Base-by-base conservation (phyloP, 2,888 invertebrate genomes). In the Criorhina ranunculi region DNA sequence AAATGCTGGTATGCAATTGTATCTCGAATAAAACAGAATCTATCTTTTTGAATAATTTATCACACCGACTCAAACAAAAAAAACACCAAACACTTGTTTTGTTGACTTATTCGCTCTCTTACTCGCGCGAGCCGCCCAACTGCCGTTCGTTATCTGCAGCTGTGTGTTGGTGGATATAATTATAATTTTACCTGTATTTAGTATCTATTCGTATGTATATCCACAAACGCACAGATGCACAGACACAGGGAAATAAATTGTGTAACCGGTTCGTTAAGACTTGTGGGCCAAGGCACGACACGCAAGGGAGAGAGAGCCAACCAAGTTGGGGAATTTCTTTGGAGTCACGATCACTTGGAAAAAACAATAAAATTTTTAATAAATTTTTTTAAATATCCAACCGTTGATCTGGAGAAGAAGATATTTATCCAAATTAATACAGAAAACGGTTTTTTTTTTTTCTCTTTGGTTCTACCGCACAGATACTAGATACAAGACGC, bases 211-310 rank as follows among this genome's bases (percentile, higher is more conserved):
- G 24, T 24, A 24, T 4, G 24, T 42, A 72, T 67, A 80, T 60
- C 60, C 82, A 78, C 70, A 42, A 67, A 49, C 55, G n/a, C 55
- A 75, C 75, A 69, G 46, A 44, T 59, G 24, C 24, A 64, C 62
- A 64, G 35, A 70, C 24, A 67, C 78, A 78, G 46, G 6, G 4
- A 55, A n/a, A 53, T n/a, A 33, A 49, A 80, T 80, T 85, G 85
- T 85, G 80, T 70, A 85, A 80, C 80, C 75, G 80, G 85, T 85
- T 85, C 51, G 44, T 49, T 17, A n/a, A 46, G 42, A 59, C 69
- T 66, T 62, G n/a, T n/a, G 17, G 51, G 53, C 31, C 59, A 46
- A 77, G 60, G n/a, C n/a, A 66, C 29, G 24, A 24, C 24, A 59
- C 60, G 35, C 46, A 49, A 53, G 51, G 40, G 64, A 69, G 62